Conservation (phyloP, 2,113 vertebrate species). For the Prionailurus bengalensis region DNA sequence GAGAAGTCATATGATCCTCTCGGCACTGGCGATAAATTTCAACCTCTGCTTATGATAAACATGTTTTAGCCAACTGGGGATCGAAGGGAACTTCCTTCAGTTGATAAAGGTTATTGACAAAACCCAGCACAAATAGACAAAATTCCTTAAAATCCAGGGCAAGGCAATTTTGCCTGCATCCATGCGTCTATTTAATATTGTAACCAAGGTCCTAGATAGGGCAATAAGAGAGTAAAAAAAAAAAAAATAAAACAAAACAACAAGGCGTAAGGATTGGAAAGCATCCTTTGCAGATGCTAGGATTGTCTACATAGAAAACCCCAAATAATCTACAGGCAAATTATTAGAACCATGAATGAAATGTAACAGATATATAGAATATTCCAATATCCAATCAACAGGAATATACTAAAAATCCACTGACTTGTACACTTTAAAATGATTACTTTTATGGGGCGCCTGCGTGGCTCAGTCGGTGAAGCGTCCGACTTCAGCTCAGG, state of each 20-base stretch:
- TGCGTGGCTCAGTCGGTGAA: too few species aligned
- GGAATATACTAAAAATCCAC: background rate
- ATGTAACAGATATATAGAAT: background rate
- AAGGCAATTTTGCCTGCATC: background rate
- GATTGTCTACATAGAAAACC: background rate
- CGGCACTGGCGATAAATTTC: background rate
- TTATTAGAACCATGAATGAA: background rate
- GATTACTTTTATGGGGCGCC: too few species aligned
- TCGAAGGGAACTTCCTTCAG: background rate
- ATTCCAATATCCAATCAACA: background rate
- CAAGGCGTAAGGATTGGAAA: background rate
- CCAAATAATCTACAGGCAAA: background rate
- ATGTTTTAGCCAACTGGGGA: background rate
- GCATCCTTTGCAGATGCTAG: background rate
- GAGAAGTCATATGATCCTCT: background rate
- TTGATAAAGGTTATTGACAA: background rate
- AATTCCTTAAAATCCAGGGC: background rate
- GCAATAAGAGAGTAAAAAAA: background rate
- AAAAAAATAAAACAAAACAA: background rate
- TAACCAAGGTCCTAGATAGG: background rate
- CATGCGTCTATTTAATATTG: rapidly evolving
- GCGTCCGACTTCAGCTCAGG: too few species aligned
- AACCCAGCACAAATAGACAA: background rate
- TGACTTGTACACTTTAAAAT: too few species aligned
- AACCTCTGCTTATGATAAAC: background rate